phyloP scores from a whole-genome alignment of 2,797 vertebrate genomes.

The Pseudopleuronectes americanus region DNA sequence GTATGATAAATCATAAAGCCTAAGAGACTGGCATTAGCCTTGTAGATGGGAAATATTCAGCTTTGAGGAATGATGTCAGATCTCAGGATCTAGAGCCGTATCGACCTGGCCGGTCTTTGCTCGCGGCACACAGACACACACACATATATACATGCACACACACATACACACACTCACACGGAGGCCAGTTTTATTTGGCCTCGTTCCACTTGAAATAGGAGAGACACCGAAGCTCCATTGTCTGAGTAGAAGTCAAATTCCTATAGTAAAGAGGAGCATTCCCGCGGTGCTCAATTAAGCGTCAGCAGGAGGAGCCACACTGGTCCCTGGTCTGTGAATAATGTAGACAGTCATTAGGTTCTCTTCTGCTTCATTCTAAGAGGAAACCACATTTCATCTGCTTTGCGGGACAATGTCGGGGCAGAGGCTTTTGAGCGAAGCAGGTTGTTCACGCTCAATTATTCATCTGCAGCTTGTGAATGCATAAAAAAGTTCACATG shows the following conservation, averaged over 20 bases:
- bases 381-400: constrained; percentile 36
- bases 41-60: constrained; percentile 61
- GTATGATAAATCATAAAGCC: constrained; percentile 82
- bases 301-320: constrained; percentile 47
- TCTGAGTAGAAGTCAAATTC: constrained; percentile 56
- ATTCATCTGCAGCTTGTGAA: constrained; percentile 3
- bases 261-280: constrained; percentile 54
- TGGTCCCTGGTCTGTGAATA: constrained; percentile 46
- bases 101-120: constrained; percentile 56
- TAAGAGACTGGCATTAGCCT: constrained; percentile 58
- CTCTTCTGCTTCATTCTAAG: constrained; percentile 40
- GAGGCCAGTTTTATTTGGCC: constrained; percentile 26
- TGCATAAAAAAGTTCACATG: neutral
- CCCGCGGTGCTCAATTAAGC: constrained; percentile 67
- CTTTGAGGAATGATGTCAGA: constrained; percentile 77
- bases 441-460: neutral
- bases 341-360: constrained; percentile 53
- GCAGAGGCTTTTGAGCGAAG: constrained; percentile 20
- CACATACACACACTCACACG: neutral
- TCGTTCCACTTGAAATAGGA: constrained; percentile 30
- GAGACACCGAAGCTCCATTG: constrained; percentile 31
- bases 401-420: constrained; percentile 21
- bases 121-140: constrained; percentile 13
- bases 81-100: constrained; percentile 57
- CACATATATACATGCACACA: no score